Conservation (phyloP, 2,888 invertebrate genomes). For the Nudaria mundana region DNA sequence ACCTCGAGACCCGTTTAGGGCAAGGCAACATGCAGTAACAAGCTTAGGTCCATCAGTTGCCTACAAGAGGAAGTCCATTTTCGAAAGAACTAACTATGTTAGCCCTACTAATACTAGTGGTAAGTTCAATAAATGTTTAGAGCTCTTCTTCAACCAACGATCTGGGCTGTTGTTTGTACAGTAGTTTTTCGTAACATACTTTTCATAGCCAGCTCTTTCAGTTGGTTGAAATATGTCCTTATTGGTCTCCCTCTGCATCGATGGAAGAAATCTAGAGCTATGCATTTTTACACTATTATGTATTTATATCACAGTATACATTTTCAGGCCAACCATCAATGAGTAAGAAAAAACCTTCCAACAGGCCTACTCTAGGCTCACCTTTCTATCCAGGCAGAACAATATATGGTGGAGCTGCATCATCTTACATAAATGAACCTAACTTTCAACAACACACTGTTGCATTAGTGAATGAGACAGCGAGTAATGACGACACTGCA, state of each 20-base stretch:
- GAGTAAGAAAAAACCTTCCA: constrained; percentile 59
- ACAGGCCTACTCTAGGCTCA: constrained; percentile 69
- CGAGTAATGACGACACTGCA: constrained; percentile 36
- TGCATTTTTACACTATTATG: too few relatives aligned
- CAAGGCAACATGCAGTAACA: constrained; percentile 38
- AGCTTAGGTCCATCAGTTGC: constrained; percentile 38
- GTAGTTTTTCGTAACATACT: too few relatives aligned
- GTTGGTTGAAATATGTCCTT: too few relatives aligned
- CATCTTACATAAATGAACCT: constrained; percentile 76
- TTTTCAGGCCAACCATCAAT: constrained; percentile 53
- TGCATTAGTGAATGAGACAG: constrained; percentile 43
- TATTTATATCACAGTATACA: constrained; percentile 10
- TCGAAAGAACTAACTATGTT: constrained; percentile 34
- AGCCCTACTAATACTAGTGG: constrained; percentile 27
- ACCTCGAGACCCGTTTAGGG: constrained; percentile 27
- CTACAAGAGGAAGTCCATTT: constrained; percentile 55
- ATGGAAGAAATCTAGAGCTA: not conserved
- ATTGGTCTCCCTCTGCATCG: too few relatives aligned
- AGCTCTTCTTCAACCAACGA: not conserved
- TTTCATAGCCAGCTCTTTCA: too few relatives aligned
- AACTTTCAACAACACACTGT: constrained; percentile 49
- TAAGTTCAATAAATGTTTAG: constrained; percentile 23
- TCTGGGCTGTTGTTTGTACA: too few relatives aligned
- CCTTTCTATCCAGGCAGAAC: constrained; percentile 89
- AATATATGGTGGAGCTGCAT: constrained; percentile 86